A percentile compares a stretch with the other conserved stretches of the same genome.
These are phyloP conservation scores for Lagocephalus sceleratus DNA, from an alignment of 2,797 vertebrate genomes.

Conservation along the genomic window DNA sequence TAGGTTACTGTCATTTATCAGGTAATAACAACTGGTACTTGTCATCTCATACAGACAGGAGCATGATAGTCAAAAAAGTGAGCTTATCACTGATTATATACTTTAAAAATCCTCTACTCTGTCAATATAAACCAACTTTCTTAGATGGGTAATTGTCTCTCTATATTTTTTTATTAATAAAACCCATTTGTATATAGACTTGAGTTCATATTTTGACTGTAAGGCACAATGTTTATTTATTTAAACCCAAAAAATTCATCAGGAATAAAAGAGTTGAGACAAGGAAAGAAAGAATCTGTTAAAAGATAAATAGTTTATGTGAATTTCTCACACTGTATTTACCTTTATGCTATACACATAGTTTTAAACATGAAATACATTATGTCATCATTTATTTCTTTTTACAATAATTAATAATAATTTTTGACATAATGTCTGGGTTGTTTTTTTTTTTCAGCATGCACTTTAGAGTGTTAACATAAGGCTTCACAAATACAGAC, in stretches of 20 bases:
- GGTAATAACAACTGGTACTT: no score
- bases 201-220: neutral
- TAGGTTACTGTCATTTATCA: no score
- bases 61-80: no score
- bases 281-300: conserved; percentile 18
- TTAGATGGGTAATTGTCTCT: no score
- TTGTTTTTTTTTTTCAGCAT: conserved; percentile 80
- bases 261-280: conserved; percentile 9
- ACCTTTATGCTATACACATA: conserved; percentile 72
- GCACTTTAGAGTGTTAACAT: conserved; percentile 87
- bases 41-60: no score
- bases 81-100: no score
- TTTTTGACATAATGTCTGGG: conserved; percentile 74
- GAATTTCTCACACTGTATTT: conserved; percentile 69
- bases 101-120: no score
- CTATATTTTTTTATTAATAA: no score
- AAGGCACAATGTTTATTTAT: neutral
- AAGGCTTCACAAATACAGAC: conserved; percentile 83
- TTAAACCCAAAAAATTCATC: neutral
- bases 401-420: no score
- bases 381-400: conserved; percentile 39
- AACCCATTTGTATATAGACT: neutral
- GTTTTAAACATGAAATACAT: conserved; percentile 65
- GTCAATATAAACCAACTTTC: no score
- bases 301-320: conserved; percentile 80